Base-by-base conservation (phyloP, 2,888 invertebrate species). In the Spodoptera picta region DNA sequence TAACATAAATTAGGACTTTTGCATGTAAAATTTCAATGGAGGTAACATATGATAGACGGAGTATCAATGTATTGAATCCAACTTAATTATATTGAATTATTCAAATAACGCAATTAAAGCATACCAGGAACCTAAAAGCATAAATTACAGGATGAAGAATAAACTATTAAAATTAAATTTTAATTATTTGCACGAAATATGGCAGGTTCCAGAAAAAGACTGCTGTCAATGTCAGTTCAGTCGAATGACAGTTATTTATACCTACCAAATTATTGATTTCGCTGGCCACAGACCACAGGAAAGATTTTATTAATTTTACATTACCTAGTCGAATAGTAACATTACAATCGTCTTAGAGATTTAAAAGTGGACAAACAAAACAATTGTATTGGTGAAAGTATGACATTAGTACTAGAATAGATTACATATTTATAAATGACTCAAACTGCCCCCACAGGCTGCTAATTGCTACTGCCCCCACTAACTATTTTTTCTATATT, bases 131-230 rank as follows among this genome's bases (percentile, higher is more conserved):
- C 65, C 62, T 69, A 75, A 78, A 71, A 68, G 66, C 71, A 60
- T 71, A 60, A 65, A 76, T 45, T 43, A 48, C 54, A 57, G 48
- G 36, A 55, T 44, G 43, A 57, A 48, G 54, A 45, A 50, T 43
- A 53, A 65, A 36, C 69, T 48, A 10, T 59, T 11, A 43, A 56
- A 59, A 68, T 56, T 27, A 59, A 65, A 65, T 63, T 74, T 64
- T 55, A 61, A 49, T 75, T 51, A 56, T 23, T 77, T 74, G 47
- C 75, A 73, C 61, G 45, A 80, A 70, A 7, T 67, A 70, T 45
- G 59, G 67, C 81, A 69, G 70, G 77, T 76, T 79, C 64, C 71
- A 73, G 75, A 73, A 80, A 79, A 74, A 72, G 54, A 60, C 66
- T 73, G 62, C 80, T 79, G 75, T 49, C 71, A 64, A 49, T 42